phyloP scores from a whole-genome alignment of 2,888 invertebrate species.

The Zhuqinia jingwanae region DNA sequence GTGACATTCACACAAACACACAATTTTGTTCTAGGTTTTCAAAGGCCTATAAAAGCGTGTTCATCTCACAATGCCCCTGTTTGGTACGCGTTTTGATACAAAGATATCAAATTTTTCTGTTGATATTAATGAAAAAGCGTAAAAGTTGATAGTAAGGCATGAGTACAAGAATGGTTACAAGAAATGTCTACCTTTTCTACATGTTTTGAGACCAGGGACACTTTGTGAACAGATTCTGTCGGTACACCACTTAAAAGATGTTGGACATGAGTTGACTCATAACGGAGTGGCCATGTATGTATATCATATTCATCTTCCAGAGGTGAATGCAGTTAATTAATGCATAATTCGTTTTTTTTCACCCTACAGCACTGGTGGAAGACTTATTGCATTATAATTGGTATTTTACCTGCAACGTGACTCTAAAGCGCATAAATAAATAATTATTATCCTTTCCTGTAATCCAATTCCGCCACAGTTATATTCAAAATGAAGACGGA shows the following conservation, averaged over 20 bases:
- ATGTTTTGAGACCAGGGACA: constrained; percentile 2
- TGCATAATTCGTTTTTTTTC: no score
- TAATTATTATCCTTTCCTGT: no score
- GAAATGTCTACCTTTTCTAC: no score
- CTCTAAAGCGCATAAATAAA: no score
- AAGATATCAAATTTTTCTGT: constrained; percentile 77
- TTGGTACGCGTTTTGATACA: constrained; percentile 60
- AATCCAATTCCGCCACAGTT: no score
- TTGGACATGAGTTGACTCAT: constrained; percentile 69
- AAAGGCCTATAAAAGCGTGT: constrained; percentile 70
- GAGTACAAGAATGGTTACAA: constrained; percentile 52
- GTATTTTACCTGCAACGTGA: no score
- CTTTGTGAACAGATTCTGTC: constrained; percentile 31
- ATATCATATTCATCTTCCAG: no score
- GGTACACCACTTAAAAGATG: constrained; percentile 55
- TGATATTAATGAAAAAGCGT: constrained; percentile 74
- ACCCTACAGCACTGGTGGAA: no score
- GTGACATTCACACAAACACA: constrained; percentile 73
- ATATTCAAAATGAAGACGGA: no score
- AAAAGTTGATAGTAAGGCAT: constrained; percentile 72
- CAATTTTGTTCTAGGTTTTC: constrained; percentile 63
- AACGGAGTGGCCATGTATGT: constrained; percentile 72
- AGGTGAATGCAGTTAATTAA: no score
- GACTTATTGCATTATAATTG: no score
- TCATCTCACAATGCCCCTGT: constrained; percentile 66